These are phyloP conservation scores for Oenanthe melanoleuca DNA, from an alignment of 2,113 vertebrate genomes.

Conservation along the genomic window DNA sequence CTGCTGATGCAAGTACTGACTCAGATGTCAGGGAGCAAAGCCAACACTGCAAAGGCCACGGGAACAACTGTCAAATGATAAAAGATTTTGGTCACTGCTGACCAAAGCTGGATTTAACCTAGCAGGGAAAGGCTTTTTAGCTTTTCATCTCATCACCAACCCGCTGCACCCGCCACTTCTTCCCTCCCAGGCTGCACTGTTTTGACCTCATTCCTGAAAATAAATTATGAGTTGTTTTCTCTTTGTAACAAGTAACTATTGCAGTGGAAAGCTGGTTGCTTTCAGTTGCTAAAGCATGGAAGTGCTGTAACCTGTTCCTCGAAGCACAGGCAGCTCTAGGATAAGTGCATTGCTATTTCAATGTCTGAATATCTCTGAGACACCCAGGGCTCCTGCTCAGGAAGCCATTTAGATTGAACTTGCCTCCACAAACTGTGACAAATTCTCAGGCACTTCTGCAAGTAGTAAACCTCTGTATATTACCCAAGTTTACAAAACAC, in stretches of 20 bases:
- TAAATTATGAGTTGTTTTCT: constrained; percentile 33
- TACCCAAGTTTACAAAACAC: not conserved
- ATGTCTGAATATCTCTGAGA: not conserved
- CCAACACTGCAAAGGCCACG: not conserved
- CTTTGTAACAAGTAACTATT: not conserved
- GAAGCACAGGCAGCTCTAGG: not conserved
- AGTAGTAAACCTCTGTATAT: not conserved
- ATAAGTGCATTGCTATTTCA: not conserved
- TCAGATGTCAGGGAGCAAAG: constrained; percentile 22
- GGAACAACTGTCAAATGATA: constrained; percentile 25
- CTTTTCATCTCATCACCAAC: constrained; percentile 43
- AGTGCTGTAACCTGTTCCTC: not conserved
- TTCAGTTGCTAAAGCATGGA: not conserved
- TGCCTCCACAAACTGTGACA: not conserved
- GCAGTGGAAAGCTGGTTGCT: not conserved
- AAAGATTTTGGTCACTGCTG: constrained; percentile 30
- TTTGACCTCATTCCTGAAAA: constrained; percentile 48
- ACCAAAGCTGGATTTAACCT: constrained; percentile 22
- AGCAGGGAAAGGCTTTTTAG: constrained; percentile 28
- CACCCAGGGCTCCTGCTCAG: not conserved
- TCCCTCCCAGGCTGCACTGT: not conserved
- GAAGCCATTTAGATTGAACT: not conserved
- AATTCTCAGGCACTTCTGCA: not conserved
- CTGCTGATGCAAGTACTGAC: not conserved
- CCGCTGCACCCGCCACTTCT: not conserved